Evolutionary conservation across 1,140 invertebrate genomes (phyloP).

Genomic region (Elymnias hypermnestra): DNA sequence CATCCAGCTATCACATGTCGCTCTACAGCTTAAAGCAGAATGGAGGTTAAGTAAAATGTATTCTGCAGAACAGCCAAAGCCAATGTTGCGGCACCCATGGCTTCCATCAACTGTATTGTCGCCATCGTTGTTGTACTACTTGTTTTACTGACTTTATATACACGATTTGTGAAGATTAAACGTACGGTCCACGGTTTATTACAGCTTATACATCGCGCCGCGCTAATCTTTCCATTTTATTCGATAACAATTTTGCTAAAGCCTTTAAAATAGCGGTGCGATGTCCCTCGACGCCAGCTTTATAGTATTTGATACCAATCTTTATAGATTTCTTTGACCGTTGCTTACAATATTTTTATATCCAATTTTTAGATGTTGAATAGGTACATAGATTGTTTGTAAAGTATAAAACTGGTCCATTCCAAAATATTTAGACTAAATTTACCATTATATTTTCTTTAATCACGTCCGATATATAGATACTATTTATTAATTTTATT

Average conservation of each 20-base stretch:
- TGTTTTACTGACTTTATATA: too few species aligned
- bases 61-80: too few species aligned
- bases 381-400: conserved; percentile 33
- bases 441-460: conserved; percentile 3
- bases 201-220: conserved; percentile 12
- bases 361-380: conserved; percentile 44
- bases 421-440: conserved; percentile 7
- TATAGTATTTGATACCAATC: conserved; percentile 45
- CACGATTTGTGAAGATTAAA: neutral
- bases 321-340: conserved; percentile 36
- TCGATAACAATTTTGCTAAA: conserved; percentile 12
- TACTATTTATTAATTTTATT: neutral
- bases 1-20: too few species aligned
- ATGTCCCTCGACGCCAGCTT: conserved; percentile 24
- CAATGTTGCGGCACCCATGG: too few species aligned
- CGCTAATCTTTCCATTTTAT: conserved; percentile 1
- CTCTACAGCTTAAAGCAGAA: too few species aligned
- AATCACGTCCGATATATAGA: neutral
- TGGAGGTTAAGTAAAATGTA: too few species aligned
- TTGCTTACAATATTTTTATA: conserved; percentile 36
- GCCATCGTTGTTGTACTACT: too few species aligned
- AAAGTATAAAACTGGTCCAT: conserved; percentile 16
- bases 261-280: conserved; percentile 12
- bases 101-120: too few species aligned
- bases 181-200: neutral